Evolutionary conservation across 2,888 invertebrate species (phyloP).

Genomic region (Anagyrus pseudococci): DNA sequence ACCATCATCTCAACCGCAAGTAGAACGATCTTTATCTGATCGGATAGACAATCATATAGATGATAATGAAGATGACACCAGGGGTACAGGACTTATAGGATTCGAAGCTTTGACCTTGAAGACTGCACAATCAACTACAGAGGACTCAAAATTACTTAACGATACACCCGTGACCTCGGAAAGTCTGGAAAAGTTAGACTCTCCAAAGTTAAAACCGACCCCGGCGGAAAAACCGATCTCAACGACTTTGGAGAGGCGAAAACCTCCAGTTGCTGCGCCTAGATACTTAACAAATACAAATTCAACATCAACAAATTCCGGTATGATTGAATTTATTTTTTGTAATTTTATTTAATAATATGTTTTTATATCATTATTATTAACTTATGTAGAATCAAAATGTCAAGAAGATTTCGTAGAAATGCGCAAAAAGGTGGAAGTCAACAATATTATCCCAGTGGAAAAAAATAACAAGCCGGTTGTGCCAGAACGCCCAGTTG

Average conservation of each 20-base stretch:
- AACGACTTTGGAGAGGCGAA: conserved; percentile 60
- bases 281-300: conserved; percentile 56
- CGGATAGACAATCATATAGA: conserved; percentile 31
- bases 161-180: conserved; percentile 23
- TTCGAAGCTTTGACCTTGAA: conserved; percentile 30
- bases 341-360: neutral
- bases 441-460: conserved; percentile 42
- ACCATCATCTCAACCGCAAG: too few relatives aligned
- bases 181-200: conserved; percentile 40
- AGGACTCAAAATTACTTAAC: conserved; percentile 11
- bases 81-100: conserved; percentile 20
- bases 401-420: conserved; percentile 64
- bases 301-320: conserved; percentile 16
- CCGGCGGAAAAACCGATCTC: conserved; percentile 54
- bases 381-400: too few relatives aligned
- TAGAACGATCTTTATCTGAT: neutral
- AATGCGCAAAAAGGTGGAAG: conserved; percentile 62
- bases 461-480: conserved; percentile 72
- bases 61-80: conserved; percentile 23
- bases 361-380: neutral
- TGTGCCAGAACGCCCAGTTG: conserved; percentile 81
- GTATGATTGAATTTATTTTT: conserved; percentile 19
- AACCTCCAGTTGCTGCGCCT: conserved; percentile 67
- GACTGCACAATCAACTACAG: neutral
- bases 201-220: conserved; percentile 46